Percentiles rank a stretch among this genome's conserved stretches.
Evolutionary conservation across 2,888 invertebrate species (phyloP).

Genomic region (Phragmatobia fuliginosa): DNA sequence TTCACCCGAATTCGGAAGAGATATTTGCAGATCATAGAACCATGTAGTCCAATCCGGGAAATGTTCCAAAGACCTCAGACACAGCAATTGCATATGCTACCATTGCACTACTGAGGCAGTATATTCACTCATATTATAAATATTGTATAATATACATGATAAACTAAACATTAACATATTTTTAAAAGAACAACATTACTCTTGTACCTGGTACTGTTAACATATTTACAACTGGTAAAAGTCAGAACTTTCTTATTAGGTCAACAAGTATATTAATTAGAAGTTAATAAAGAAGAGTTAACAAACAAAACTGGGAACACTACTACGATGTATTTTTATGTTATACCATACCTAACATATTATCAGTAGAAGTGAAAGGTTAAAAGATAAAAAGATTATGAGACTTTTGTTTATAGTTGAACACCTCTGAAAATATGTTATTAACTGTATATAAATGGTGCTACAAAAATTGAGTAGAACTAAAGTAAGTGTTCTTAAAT

Average conservation of each 20-base stretch:
- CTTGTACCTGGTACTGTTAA: not conserved
- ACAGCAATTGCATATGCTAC: no score
- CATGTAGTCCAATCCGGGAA: no score
- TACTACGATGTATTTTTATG: not conserved
- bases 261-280: not conserved
- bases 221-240: not conserved
- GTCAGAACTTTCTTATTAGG: not conserved
- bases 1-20: no score
- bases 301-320: not conserved
- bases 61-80: no score
- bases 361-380: conserved; percentile 1
- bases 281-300: not conserved
- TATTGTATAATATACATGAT: not conserved
- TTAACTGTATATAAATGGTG: not conserved
- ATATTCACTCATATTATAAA: no score
- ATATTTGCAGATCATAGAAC: no score
- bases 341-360: not conserved
- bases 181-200: not conserved
- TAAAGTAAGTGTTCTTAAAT: conserved; percentile 9
- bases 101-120: no score
- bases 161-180: not conserved
- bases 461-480: not conserved
- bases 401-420: not conserved
- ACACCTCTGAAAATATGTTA: not conserved
- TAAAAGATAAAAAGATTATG: not conserved